phyloP scores from a whole-genome alignment of 92 coral and sea anemone genomes.

The Paramuricea clavata region DNA sequence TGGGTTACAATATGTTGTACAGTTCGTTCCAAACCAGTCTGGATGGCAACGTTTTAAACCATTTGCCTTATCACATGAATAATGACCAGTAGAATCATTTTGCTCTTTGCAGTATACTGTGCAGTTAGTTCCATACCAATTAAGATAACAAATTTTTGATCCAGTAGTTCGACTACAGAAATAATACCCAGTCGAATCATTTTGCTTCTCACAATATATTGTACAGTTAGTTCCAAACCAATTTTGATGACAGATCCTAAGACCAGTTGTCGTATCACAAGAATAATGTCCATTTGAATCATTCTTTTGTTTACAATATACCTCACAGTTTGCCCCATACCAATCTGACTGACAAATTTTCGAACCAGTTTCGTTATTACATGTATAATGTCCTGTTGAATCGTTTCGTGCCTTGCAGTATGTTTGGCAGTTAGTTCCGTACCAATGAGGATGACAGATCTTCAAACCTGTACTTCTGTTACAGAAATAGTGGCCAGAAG shows the following conservation, averaged over 20 bases:
- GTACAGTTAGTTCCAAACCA: conserved; percentile 62
- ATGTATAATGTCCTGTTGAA: conserved; percentile 80
- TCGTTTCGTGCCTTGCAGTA: conserved; percentile 76
- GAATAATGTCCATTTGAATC: conserved; percentile 52
- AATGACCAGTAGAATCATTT: conserved; percentile 60
- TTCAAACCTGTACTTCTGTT: not conserved
- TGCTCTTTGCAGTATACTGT: conserved; percentile 26
- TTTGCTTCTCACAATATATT: conserved; percentile 19
- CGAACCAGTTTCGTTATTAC: conserved; percentile 66
- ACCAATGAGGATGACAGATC: conserved; percentile 83
- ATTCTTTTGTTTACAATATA: conserved; percentile 56
- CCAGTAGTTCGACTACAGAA: conserved; percentile 35
- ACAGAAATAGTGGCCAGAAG: not conserved
- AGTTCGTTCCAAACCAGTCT: conserved; percentile 59
- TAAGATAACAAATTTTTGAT: conserved; percentile 38
- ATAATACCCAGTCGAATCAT: conserved; percentile 45
- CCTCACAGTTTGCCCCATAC: conserved; percentile 62
- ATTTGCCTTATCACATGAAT: conserved; percentile 58
- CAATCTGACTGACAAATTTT: conserved; percentile 69
- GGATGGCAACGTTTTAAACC: conserved; percentile 67
- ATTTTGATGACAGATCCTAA: conserved; percentile 42
- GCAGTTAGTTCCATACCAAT: conserved; percentile 27
- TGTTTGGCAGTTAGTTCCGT: conserved; percentile 80
- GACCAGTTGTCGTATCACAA: conserved; percentile 18
- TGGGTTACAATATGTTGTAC: conserved; percentile 50